Evolutionary conservation across 2,888 invertebrate genomes (phyloP).

Genomic region (Rotaria macrura): DNA sequence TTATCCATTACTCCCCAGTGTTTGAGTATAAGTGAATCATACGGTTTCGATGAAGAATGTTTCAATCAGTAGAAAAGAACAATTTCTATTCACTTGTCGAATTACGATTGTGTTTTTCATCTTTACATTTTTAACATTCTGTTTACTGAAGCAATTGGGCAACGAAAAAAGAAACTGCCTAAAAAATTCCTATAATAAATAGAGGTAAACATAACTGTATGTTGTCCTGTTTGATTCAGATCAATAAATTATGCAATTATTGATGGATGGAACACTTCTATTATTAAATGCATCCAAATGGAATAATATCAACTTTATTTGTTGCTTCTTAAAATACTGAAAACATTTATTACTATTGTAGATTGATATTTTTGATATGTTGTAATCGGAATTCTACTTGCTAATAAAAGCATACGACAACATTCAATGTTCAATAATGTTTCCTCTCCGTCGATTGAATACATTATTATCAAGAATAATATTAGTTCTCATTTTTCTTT

Average conservation of each 20-base stretch:
- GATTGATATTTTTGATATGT: too few relatives aligned
- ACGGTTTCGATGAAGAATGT: not conserved
- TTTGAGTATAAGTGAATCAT: too few relatives aligned
- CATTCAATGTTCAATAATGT: not conserved
- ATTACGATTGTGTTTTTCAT: too few relatives aligned
- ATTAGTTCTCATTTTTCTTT: not conserved
- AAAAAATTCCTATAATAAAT: not conserved
- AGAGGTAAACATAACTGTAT: not conserved
- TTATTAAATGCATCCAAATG: too few relatives aligned
- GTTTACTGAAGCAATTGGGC: not conserved
- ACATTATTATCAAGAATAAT: not conserved
- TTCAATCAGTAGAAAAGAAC: not conserved
- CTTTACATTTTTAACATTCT: not conserved
- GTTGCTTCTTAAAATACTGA: not conserved
- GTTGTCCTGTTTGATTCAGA: not conserved
- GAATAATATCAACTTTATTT: not conserved
- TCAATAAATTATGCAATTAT: not conserved
- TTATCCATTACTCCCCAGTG: too few relatives aligned
- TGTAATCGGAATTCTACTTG: too few relatives aligned
- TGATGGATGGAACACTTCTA: not conserved
- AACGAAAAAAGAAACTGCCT: not conserved
- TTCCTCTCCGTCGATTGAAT: not conserved
- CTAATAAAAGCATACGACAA: not conserved
- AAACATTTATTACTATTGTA: too few relatives aligned
- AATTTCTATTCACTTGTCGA: not conserved